phyloP scores from a whole-genome alignment of 2,888 invertebrate species.

The Thyatira batis region DNA sequence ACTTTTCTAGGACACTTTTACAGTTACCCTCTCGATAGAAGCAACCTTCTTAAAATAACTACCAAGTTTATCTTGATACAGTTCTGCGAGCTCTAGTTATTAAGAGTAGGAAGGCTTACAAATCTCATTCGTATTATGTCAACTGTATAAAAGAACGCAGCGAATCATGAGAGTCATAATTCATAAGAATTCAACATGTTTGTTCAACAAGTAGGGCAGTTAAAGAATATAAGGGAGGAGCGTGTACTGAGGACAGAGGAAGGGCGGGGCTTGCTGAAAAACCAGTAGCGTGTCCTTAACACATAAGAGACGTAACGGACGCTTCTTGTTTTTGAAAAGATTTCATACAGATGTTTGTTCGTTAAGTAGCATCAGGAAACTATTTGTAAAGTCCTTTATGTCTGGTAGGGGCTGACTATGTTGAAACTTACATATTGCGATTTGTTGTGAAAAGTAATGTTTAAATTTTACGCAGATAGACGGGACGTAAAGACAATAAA shows the following conservation, averaged over 20 bases:
- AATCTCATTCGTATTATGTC: conserved; percentile 32
- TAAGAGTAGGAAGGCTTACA: conserved; percentile 30
- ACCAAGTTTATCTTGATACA: conserved; percentile 25
- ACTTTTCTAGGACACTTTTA: conserved; percentile 54
- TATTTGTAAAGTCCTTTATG: conserved; percentile 32
- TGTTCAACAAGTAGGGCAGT: conserved; percentile 70
- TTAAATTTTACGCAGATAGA: conserved; percentile 66
- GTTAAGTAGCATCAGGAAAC: conserved; percentile 45
- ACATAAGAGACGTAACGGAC: conserved; percentile 68
- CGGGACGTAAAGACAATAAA: conserved; percentile 71
- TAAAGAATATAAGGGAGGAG: conserved; percentile 76
- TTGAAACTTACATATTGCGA: conserved; percentile 49
- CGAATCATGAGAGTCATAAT: conserved; percentile 64
- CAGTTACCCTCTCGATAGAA: conserved; percentile 46
- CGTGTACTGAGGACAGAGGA: conserved; percentile 60
- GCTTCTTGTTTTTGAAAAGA: conserved; percentile 66
- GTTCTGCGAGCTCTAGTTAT: conserved; percentile 13
- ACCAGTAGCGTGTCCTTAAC: conserved; percentile 69
- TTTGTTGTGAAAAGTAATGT: conserved; percentile 57
- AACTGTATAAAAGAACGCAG: conserved; percentile 41
- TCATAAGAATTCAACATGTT: conserved; percentile 59
- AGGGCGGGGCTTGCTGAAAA: conserved; percentile 73
- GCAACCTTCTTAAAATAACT: conserved; percentile 33
- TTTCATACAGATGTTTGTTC: conserved; percentile 59
- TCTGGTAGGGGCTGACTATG: conserved; percentile 34